Evolutionary conservation across 1,140 invertebrate species (phyloP).

Genomic region (Thaumatotibia leucotreta): DNA sequence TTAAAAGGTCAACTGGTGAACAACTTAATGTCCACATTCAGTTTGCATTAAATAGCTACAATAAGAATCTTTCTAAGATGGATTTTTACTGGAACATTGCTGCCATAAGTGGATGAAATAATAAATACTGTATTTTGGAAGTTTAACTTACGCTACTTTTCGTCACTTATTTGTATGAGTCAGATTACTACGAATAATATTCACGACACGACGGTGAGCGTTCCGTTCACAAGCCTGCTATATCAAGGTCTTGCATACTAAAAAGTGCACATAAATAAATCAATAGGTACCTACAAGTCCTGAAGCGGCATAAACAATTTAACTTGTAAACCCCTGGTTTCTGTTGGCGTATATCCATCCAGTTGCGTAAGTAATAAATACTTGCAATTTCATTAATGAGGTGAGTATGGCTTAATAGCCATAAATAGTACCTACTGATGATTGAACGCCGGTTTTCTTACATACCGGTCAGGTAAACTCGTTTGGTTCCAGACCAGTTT

Average conservation of each 20-base stretch:
- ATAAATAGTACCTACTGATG: not conserved
- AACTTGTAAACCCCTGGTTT: not conserved
- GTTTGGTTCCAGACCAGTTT: slow-evolving; percentile 24
- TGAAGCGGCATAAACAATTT: slow-evolving; percentile 24
- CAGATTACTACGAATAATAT: slow-evolving; percentile 39
- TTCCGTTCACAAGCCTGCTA: slow-evolving; percentile 58
- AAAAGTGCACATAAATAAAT: slow-evolving; percentile 40
- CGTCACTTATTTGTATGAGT: not conserved
- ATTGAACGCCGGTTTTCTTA: not conserved
- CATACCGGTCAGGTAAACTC: slow-evolving; percentile 15
- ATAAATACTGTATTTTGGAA: no score
- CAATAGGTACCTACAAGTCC: slow-evolving; percentile 22
- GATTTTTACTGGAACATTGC: no score
- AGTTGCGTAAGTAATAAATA: not conserved
- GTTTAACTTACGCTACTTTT: not conserved
- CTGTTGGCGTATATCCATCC: not conserved
- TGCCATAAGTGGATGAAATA: no score
- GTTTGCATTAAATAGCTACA: no score
- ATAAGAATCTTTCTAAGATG: no score
- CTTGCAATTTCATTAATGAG: not conserved
- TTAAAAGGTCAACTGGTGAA: no score
- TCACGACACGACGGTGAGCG: slow-evolving; percentile 54
- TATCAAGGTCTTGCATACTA: slow-evolving; percentile 50
- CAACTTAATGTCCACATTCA: no score
- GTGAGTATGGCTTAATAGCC: not conserved